Evolutionary conservation across 2,113 vertebrate species (phyloP), one percentile per base, ranked within the genome.

Genomic region (Tragelaphus imberbis): DNA sequence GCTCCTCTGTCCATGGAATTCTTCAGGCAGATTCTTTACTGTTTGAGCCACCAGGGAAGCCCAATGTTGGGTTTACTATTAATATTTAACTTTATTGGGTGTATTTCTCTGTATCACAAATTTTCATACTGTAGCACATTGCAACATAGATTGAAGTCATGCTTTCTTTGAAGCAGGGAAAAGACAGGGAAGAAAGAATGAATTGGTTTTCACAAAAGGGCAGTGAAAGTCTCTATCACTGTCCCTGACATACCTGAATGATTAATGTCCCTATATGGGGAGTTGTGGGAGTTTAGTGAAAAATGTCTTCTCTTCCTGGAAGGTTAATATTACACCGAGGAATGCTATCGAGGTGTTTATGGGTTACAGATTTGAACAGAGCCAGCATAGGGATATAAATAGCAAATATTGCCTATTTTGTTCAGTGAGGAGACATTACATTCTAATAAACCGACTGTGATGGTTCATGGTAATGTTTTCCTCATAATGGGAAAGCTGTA

Each of bases 161-260:
- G 8, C 4, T n/a, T 2, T 71, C 92, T 91, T 19, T 55, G 94
- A 97, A 93, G 44, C 2, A 51, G 55, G 84, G 23, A 95, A n/a
- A 91, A 90, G 88, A 71, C n/a, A 91, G 56, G 68, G 49, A 86
- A 80, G 75, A 33, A 36, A 28, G 44, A 33, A 80, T 84, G 86
- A 94, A 94, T 63, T 95, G 30, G 28, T 95, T 97, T 97, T 97
- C 53, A 61, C 36, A 30, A 80, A 96, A 98, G 71, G 63, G 84
- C 71, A 40, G n/a, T 40, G 77, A 71, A 95, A 56, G 55, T 97
- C 82, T 97, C 68, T 93, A 19, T 96, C 68, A 44, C 11, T 84
- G 88, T 49, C n/a, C 84, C 91, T 88, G 47, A 91, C n/a, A 63
- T 53, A 59, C 82, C 58, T 86, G 88, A 96, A 58, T 96, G 91